These are phyloP conservation scores for Staurois parvus DNA, from an alignment of 2,797 vertebrate genomes.

Conservation along the genomic window DNA sequence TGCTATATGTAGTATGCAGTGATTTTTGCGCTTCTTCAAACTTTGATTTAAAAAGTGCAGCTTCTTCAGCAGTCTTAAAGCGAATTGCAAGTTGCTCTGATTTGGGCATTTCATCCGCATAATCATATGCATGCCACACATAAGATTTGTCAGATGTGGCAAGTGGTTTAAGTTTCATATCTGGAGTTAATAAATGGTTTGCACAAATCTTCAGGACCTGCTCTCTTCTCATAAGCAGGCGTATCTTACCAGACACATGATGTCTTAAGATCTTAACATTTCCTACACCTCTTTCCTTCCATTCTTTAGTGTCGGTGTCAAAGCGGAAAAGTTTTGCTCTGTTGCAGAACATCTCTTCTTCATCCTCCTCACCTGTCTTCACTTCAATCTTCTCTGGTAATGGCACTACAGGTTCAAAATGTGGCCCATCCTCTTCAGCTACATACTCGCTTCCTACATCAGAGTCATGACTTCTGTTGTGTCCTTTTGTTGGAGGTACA, in stretches of 20 bases:
- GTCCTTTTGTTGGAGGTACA: constrained; percentile 68
- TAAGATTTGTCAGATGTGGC: constrained; percentile 94
- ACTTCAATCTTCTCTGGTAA: constrained; percentile 97
- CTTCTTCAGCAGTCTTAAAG: constrained; percentile 96
- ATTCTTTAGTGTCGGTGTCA: constrained; percentile 92
- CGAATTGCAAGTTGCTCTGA: constrained; percentile 94
- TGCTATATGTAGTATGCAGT: constrained; percentile 71
- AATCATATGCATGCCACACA: constrained; percentile 97
- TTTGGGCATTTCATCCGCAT: constrained; percentile 93
- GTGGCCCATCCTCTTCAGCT: constrained; percentile 93
- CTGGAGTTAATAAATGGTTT: constrained; percentile 94
- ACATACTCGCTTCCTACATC: constrained; percentile 87
- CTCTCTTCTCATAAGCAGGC: constrained; percentile 95
- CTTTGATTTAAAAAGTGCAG: constrained; percentile 88
- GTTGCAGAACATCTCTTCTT: constrained; percentile 96
- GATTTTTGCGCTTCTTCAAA: constrained; percentile 91
- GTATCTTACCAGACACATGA: constrained; percentile 90
- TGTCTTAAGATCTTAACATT: constrained; percentile 95
- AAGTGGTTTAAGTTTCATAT: constrained; percentile 92
- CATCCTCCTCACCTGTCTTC: constrained; percentile 97
- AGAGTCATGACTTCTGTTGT: constrained; percentile 80
- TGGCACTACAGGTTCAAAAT: constrained; percentile 97
- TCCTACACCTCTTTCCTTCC: constrained; percentile 96
- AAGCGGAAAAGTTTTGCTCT: constrained; percentile 95
- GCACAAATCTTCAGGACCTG: constrained; percentile 98